Evolutionary conservation across 2,113 vertebrate genomes (phyloP).

Genomic region (Zosterops pallidus): DNA sequence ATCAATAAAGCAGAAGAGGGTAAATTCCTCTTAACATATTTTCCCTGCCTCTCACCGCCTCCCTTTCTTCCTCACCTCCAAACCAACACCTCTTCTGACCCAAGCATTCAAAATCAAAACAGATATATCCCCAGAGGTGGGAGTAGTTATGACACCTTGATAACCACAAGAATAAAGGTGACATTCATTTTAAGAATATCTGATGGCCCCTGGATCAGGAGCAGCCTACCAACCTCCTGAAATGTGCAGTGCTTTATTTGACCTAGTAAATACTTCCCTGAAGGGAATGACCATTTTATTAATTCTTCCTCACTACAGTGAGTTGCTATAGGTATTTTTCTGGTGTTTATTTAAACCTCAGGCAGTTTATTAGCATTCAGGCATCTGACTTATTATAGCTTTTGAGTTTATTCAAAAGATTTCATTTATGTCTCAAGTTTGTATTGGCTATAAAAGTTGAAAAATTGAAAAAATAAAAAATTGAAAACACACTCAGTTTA

Average conservation of each 20-base stretch:
- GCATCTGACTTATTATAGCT: not conserved
- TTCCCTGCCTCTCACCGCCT: not conserved
- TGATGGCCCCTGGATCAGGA: not conserved
- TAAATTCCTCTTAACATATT: not conserved
- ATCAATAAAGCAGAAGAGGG: not conserved
- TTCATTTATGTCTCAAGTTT: not conserved
- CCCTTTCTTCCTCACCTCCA: not conserved
- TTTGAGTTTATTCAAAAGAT: not conserved
- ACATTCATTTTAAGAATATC: not conserved
- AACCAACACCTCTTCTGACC: not conserved
- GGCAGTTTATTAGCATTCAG: not conserved
- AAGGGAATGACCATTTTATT: not conserved
- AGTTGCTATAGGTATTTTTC: not conserved
- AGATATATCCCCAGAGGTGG: not conserved
- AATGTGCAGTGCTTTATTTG: not conserved
- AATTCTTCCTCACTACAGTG: not conserved
- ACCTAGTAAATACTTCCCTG: not conserved
- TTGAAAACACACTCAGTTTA: not conserved
- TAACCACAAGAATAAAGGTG: not conserved
- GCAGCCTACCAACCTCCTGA: not conserved
- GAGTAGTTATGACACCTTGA: not conserved
- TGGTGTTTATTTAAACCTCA: not conserved
- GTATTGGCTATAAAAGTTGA: not conserved
- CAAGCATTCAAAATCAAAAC: not conserved
- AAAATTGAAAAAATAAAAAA: not conserved